Base-by-base conservation (phyloP, 2,888 invertebrate species). In the Heteromyza rotundicornis region DNA sequence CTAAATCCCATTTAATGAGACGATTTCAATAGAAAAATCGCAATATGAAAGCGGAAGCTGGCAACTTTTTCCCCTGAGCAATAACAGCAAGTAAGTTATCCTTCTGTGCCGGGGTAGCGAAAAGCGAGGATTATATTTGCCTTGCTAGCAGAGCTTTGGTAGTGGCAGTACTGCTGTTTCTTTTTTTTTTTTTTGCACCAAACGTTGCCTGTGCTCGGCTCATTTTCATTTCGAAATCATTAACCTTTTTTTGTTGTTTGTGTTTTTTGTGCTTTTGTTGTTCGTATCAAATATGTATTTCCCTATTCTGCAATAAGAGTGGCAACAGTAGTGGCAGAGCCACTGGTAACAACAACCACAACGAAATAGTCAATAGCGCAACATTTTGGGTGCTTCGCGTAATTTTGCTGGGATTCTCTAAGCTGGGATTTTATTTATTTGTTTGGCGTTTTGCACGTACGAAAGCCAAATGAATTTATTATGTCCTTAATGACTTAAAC, bases 391-490 rank as follows among this genome's bases (percentile, higher is more conserved):
- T 44, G n/a, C 10, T 5, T 27, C 27, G 27, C 5, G n/a, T 7
- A 27, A 27, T 44, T 44, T 19, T 44, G 44, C 44, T 19, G n/a
- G n/a, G n/a, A n/a, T 44, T n/a, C 20, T 16, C 27, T 24, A 5
- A 24, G 52, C 8, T 50, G n/a, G 24, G 7, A 16, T 57, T 62
- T 65, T 59, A 60, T 64, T 53, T 60, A 57, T 63, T 63, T 52
- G 59, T 62, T 63, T 65, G 64, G 49, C 57, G 62, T 65, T 64
- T 67, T 60, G 47, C 68, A 64, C 61, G 59, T 64, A 62, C 19
- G 66, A 72, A 72, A 74, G 70, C 70, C 78, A 78, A 74, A 79
- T 78, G 70, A 77, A 78, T 79, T 77, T 78, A 76, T 78, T 77
- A 75, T 77, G 70, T 70, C 68, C 75, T 76, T 77, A 78, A 79